Base-by-base conservation (phyloP, 2,797 vertebrate species). In the Setipinna tenuifilis region DNA sequence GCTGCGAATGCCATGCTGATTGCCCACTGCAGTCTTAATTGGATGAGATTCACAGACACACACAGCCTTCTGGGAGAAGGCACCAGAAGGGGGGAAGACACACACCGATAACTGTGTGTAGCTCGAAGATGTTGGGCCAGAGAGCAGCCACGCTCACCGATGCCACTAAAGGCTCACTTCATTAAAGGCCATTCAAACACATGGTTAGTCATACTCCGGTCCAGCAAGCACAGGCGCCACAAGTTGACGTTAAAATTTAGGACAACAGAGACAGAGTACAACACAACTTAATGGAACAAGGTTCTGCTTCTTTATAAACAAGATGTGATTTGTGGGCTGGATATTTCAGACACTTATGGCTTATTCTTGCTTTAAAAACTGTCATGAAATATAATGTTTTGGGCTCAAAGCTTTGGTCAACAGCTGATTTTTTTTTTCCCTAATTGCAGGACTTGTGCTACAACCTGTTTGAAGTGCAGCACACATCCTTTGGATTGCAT, bases 1-100 rank as follows among this genome's bases (percentile, higher is more conserved):
- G 93, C 93, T 95, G 95, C 90, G 90, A 92, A 91, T 86, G 92
- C 91, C 90, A 93, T 92, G 93, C 92, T 94, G 90, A 88, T 85
- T 89, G 91, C 92, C 92, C 90, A 91, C 81, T 58, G 92, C 91
- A 90, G 90, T 93, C 90, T 93, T 94, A 91, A 94, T 93, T 92
- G 93, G 92, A 88, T 86, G 90, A 86, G 89, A 86, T 87, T 89
- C 85, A 86, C 89, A 92, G 90, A 85, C 89, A 89, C 50, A 7
- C 50, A 54, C 87, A 80, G 86, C 91, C 93, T 91, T 86, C 1
- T 75, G 93, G 92, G 93, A 92, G 85, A 85, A 86, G 88, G 86
- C 83, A 90, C 88, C 85, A 91, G 87, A 88, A 91, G 89, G 89
- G 86, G 91, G 91, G 14, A 54, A 85, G 88, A 90, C 82, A 61